Evolutionary conservation across 2,797 vertebrate genomes (phyloP).

Genomic region (Hippoglossus hippoglossus): DNA sequence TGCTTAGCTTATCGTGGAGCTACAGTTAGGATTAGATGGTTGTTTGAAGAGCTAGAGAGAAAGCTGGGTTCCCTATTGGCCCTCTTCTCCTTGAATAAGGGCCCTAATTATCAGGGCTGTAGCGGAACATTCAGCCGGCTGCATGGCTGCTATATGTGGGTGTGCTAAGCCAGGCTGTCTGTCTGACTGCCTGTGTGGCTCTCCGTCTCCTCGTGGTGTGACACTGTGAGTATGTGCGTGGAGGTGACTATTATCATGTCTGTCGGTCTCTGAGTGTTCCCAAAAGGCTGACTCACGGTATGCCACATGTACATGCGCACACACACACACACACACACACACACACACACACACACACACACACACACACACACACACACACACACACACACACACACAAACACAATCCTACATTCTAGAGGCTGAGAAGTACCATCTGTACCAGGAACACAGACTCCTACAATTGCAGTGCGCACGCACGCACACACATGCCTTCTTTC

Average conservation of each 20-base stretch:
- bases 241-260: conserved; percentile 73
- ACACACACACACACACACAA: conserved; percentile 43
- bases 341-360: conserved; percentile 56
- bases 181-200: conserved; percentile 61
- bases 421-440: conserved; percentile 71
- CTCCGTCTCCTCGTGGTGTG: conserved; percentile 50
- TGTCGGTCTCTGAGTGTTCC: conserved; percentile 69
- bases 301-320: conserved; percentile 53
- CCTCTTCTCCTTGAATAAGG: conserved; percentile 35
- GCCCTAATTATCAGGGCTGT: conserved; percentile 50
- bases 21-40: conserved; percentile 51
- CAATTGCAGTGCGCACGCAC: conserved; percentile 5
- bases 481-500: conserved; percentile 23
- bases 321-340: conserved; percentile 33
- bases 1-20: conserved; percentile 48
- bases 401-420: conserved; percentile 71
- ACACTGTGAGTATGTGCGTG: conserved; percentile 56
- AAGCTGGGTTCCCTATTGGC: conserved; percentile 29
- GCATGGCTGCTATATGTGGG: conserved; percentile 54
- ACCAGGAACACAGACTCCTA: conserved; percentile 68
- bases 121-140: conserved; percentile 31
- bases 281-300: conserved; percentile 76
- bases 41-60: conserved; percentile 36
- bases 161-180: conserved; percentile 59
- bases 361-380: conserved; percentile 16